Evolutionary conservation across 2,113 vertebrate genomes (phyloP), one percentile per base, ranked within the genome.

Genomic region (Apeltes quadracus): DNA sequence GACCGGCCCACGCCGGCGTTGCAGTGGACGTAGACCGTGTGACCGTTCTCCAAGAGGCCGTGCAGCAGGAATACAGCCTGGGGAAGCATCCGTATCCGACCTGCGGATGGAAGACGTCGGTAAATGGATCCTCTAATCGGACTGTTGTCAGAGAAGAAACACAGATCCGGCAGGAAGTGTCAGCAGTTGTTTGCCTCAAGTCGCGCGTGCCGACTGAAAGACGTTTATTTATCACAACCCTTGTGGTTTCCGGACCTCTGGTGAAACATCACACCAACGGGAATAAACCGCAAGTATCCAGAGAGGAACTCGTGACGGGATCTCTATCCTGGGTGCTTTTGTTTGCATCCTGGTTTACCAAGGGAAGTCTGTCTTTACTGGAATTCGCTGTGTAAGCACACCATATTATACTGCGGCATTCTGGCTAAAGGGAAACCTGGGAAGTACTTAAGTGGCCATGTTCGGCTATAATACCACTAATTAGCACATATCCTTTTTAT

Each of bases 1-100:
- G 98, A 97, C 61, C 98, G 91, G 78, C 98, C 98, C 7, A 98
- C 97, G 0, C 97, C 98, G 0, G 98, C 98, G 0, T 99, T 99
- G 80, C 98, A 99, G 77, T 99, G 98, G 4, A 99, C 95, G 0
- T 99, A 99, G 48, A 99, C 96, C 0, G 88, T 95, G 92, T 99
- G 98, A 1, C 97, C 95, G 0, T 97, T 96, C 87, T 96, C 94
- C 64, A 99, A 90, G 1, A 99, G 95, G 1, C 95, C 95, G 0
- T 98, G 94, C 22, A 99, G 93, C 43, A 99, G 91, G 78, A 93
- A 96, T 1, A 98, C 98, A 0, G 97, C 98, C 85, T 99, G 97
- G 2, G 98, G 98, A 76, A 99, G 91, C 96, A 98, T 96, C 91
- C 94, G 93, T 38, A 94, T 90, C 11, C 97, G 95, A 54, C 96